Base-by-base conservation (phyloP, 2,797 vertebrate species). In the Myiotriccus ornatus region DNA sequence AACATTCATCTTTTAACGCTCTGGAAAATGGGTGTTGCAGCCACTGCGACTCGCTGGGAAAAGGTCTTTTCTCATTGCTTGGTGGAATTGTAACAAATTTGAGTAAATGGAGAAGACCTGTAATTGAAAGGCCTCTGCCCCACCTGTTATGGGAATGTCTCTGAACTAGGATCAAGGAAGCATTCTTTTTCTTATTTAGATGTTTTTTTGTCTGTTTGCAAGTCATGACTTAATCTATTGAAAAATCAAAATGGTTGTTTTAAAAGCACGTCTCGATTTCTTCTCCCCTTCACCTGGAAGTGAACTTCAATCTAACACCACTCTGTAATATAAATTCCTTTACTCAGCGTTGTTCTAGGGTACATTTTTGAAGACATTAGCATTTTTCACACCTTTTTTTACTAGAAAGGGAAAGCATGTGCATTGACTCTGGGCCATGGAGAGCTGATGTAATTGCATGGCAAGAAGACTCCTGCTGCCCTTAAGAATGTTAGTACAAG, bases 401-500 rank as follows among this genome's bases (percentile, higher is more conserved):
- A 90, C 94, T 95, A 83, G 91, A 97, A 96, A 97, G 96, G 94
- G 87, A 95, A 97, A 95, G 85, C 74, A 18, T 94, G 78, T 86
- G 89, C 60, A n/a, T 94, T 94, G 95, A 95, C 88, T 95, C 88
- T 69, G 86, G 52, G 93, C 91, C 88, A 92, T 12, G 3, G 65
- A 67, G 28, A 95, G 92, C 93, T 97, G 94, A 97, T 95, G 92
- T 96, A 97, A 96, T 92, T 89, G 32, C 87, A 70, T 96, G 94
- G 94, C 94, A 96, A 96, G 92, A 93, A 88, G 69, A 34, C 91
- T 97, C 73, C 92, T 90, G 87, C 89, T 96, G 79, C 94, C 92
- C 92, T 95, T 94, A 96, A 96, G 93, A 95, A 96, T 96, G 96
- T 96, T 60, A 86, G 95, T 96, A 97, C 95, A 96, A 96, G 94